Evolutionary conservation across 2,797 vertebrate genomes (phyloP), one percentile per base, ranked within the genome.

Genomic region (Zalophus californianus): DNA sequence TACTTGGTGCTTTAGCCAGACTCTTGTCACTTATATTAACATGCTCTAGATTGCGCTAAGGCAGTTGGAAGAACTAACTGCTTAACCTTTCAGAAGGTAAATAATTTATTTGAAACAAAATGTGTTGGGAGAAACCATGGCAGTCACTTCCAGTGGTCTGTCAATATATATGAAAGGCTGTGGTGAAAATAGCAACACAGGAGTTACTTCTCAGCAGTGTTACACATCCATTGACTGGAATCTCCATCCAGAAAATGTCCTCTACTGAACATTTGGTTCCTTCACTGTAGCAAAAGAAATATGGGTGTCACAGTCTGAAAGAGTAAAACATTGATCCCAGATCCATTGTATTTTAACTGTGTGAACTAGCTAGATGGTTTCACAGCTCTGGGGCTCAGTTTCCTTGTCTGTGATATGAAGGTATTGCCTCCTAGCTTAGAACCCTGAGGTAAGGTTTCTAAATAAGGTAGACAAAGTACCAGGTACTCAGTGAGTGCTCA

Each of bases 21-120:
- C 10, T 35, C 21, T 66, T 66, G 29, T 79, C 72, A 79, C 11
- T 87, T 70, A 64, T n/a, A 41, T 66, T 62, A 88, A 91, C 23
- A 60, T 23, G 18, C 38, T 95, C 54, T 88, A 41, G 50, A 29
- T 86, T 62, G 84, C 15, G 60, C 25, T 79, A n/a, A 82, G 2
- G 38, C 52, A 38, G 5, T 73, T 75, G 68, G 27, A 78, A 87
- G 6, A 91, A 29, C 21, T 56, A 91, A 66, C 41, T 18, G 11
- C 18, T 48, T 78, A 66, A 94, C 18, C 32, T 97, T 97, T 93
- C 84, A 95, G n/a, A 62, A 94, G 62, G 11, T 70, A 78, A 82
- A 80, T 88, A 94, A 94, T 68, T 90, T 86, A 73, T 90, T 16
- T 86, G 83, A 94, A 97, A 75, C 89, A 73, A 93, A 96, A 58